Evolutionary conservation across 2,888 invertebrate genomes (phyloP), one percentile per base, ranked within the genome.

Genomic region (Pristionchus japonicus): DNA sequence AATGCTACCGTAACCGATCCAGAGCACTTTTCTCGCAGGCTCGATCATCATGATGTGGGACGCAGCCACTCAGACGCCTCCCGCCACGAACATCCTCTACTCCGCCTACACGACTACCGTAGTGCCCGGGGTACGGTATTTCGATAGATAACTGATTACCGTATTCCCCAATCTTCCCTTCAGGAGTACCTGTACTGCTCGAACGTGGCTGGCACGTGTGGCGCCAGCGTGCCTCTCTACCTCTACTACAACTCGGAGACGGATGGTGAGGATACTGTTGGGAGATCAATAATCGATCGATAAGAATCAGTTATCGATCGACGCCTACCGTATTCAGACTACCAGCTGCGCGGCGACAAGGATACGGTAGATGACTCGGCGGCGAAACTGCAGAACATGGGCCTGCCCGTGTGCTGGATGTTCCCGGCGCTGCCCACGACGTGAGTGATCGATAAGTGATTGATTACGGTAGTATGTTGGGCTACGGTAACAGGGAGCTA

Each of bases 221-320:
- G 84, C 47, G 84, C 40, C 37, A 37, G 27, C 3, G 37, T 61
- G 20, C 90, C 91, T 0, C 83, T 91, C 3, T 90, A 90, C 23
- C 88, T 89, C 37, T 91, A 87, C 88, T 89, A 90, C 67, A 88
- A 74, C 34, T 34, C 49, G 17, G 52, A n/a, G 7, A 49, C 82
- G 17, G 43, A 87, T 20, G 89, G 89, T 89, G 13, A 23, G 61
- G 57, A 57, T 52, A 34, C n/a, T 34, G 34, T 31, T n/a, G 37
- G n/a, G n/a, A n/a, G n/a, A n/a, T n/a, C n/a, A n/a, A n/a, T n/a
- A n/a, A n/a, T n/a, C n/a, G n/a, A n/a, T n/a, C n/a, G n/a, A n/a
- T n/a, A n/a, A n/a, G n/a, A n/a, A n/a, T n/a, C n/a, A n/a, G n/a
- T n/a, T n/a, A n/a, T n/a, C n/a, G n/a, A 34, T 1, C 47, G 47